Conservation (phyloP, 1,140 invertebrate species). For the Caenorhabditis remanei region DNA sequence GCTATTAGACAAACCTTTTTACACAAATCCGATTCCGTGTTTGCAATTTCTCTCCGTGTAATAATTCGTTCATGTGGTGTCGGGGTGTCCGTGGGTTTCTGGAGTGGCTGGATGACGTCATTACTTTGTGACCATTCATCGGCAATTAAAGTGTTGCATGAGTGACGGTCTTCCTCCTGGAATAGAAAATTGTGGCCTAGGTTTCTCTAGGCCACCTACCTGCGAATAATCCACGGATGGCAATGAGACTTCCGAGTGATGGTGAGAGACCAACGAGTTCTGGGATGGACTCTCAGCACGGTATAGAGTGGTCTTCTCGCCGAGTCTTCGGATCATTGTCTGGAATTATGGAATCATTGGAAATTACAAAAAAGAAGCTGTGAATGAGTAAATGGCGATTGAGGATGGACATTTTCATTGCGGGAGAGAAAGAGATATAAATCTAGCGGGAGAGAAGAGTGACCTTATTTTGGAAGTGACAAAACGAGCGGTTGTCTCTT, state of each 20-base stretch:
- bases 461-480: no score
- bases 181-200: not conserved
- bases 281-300: slow-evolving; percentile 32
- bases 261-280: not conserved
- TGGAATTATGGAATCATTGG: not conserved
- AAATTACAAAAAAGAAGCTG: no score
- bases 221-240: slow-evolving; percentile 31
- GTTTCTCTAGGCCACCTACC: not conserved
- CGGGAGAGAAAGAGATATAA: no score
- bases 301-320: slow-evolving; percentile 27
- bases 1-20: slow-evolving; percentile 21
- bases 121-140: slow-evolving; percentile 1
- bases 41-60: not conserved
- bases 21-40: slow-evolving; percentile 38
- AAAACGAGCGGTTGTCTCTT: no score
- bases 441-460: no score
- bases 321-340: slow-evolving; percentile 41
- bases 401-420: no score
- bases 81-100: slow-evolving; percentile 1
- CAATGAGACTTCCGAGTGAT: slow-evolving; percentile 50
- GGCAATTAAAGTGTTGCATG: slow-evolving; percentile 28
- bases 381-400: no score
- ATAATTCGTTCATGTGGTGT: slow-evolving; percentile 25
- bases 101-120: slow-evolving; percentile 12
- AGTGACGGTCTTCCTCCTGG: slow-evolving; percentile 48